These are phyloP conservation scores for Gymnoscopelus microlampas DNA, from an alignment of 2,797 vertebrate species.

Conservation along the genomic window DNA sequence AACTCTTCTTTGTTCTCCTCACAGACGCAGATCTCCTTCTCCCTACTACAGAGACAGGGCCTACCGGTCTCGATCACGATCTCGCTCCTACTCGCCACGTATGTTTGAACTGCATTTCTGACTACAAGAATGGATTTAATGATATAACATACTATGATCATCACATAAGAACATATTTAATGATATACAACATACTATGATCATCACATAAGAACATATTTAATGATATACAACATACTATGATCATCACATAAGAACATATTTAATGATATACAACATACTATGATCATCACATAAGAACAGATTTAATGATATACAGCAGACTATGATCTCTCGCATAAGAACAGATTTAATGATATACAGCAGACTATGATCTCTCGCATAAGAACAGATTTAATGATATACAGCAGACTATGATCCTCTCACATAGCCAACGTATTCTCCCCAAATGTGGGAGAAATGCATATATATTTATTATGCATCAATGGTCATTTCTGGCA, in stretches of 20 bases:
- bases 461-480: not conserved
- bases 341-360: not conserved
- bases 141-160: not conserved
- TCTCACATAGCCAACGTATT: too few relatives aligned
- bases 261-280: too few relatives aligned
- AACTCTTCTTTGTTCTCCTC: not conserved
- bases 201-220: too few relatives aligned
- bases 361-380: too few relatives aligned
- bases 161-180: not conserved
- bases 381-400: too few relatives aligned
- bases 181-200: too few relatives aligned
- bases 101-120: slow-evolving; percentile 62
- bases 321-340: too few relatives aligned
- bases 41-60: slow-evolving; percentile 92
- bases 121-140: not conserved
- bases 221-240: not conserved
- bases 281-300: too few relatives aligned
- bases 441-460: too few relatives aligned
- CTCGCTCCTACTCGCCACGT: slow-evolving; percentile 94
- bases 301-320: too few relatives aligned
- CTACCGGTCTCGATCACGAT: slow-evolving; percentile 91
- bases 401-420: too few relatives aligned
- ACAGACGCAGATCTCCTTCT: slow-evolving; percentile 91
- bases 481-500: not conserved
- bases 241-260: too few relatives aligned